These are phyloP conservation scores for Tragelaphus strepsiceros DNA, from an alignment of 2,113 vertebrate species.

Conservation along the genomic window DNA sequence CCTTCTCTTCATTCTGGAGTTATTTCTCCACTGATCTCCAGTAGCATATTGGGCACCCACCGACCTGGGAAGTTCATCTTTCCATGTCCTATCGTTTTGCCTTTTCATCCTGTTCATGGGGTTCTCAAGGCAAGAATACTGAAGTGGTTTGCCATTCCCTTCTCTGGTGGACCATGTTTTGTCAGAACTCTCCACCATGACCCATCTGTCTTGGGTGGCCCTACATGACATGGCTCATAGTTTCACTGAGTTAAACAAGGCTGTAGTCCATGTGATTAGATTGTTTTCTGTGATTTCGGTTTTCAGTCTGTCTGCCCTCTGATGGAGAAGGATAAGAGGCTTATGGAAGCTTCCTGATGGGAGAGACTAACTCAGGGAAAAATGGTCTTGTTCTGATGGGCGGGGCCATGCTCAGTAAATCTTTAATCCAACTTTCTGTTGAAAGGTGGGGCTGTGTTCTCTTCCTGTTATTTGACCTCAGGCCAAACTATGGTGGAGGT, in stretches of 20 bases:
- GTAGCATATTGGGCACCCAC: neutral
- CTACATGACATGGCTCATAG: neutral
- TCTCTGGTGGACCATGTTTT: neutral
- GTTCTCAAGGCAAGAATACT: neutral
- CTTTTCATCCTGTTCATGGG: neutral
- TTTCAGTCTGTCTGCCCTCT: neutral
- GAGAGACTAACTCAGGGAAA: neutral
- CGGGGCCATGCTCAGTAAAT: neutral
- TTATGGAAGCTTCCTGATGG: neutral
- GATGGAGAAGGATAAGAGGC: neutral
- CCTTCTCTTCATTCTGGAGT: neutral
- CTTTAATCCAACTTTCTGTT: neutral
- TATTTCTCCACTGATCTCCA: neutral
- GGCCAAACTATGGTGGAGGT: neutral
- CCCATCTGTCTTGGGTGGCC: neutral
- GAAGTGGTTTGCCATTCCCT: neutral
- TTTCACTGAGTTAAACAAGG: neutral
- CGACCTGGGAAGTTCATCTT: neutral
- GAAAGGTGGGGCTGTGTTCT: neutral
- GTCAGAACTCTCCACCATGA: neutral
- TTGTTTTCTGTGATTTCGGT: neutral
- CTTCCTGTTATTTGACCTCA: neutral
- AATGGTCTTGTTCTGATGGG: neutral
- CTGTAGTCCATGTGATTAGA: neutral
- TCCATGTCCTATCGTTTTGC: neutral